phyloP scores from a whole-genome alignment of 2,113 vertebrate species.

The Grammatotria lemairii region DNA sequence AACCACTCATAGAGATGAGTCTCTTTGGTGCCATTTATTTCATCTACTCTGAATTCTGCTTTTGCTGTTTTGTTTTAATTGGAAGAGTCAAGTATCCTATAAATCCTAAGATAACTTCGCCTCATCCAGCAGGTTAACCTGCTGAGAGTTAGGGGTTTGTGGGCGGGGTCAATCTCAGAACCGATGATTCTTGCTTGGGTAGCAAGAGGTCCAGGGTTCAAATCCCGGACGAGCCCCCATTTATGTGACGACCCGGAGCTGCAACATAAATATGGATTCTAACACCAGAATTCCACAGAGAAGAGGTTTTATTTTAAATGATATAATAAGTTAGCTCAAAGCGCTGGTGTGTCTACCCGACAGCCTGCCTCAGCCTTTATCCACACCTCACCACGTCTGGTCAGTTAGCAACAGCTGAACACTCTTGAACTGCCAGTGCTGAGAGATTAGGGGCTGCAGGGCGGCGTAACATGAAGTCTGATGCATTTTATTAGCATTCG shows the following conservation, averaged over 20 bases:
- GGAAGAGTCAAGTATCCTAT: accelerated
- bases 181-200: neutral
- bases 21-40: neutral
- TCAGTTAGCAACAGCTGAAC: neutral
- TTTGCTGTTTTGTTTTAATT: neutral
- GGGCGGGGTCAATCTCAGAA: neutral
- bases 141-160: accelerated
- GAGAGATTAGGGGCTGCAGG: neutral
- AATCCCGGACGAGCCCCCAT: slow-evolving; percentile 61
- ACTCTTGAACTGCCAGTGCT: neutral
- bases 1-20: neutral
- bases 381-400: neutral
- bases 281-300: neutral
- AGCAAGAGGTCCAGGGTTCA: slow-evolving; percentile 68
- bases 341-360: neutral
- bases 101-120: accelerated
- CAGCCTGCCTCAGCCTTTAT: neutral
- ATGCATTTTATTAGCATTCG: neutral
- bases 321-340: accelerated
- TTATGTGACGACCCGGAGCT: accelerated
- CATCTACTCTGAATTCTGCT: neutral
- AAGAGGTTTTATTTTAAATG: neutral
- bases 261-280: neutral
- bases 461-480: neutral
- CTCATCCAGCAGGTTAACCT: neutral